phyloP scores from a whole-genome alignment of 92 coral and sea anemone species.

The Nematostella vectensis region DNA sequence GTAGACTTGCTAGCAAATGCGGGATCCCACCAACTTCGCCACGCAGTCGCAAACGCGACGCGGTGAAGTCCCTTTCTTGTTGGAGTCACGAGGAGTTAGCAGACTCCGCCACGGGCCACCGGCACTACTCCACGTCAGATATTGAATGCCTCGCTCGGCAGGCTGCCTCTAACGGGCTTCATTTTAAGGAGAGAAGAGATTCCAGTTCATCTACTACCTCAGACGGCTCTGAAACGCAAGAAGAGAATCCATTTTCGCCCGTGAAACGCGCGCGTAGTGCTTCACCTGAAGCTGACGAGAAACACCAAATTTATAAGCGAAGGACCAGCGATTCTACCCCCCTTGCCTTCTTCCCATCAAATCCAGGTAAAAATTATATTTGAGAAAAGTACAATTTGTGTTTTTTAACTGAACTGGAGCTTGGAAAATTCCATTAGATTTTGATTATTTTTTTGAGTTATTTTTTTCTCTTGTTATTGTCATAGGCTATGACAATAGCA shows the following conservation, averaged over 20 bases:
- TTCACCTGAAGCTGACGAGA: slow-evolving; percentile 46
- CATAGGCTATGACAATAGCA: too few species aligned
- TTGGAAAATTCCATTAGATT: too few species aligned
- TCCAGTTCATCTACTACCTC: slow-evolving; percentile 74
- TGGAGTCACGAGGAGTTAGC: slow-evolving; percentile 55
- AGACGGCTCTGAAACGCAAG: slow-evolving; percentile 65
- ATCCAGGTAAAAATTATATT: slow-evolving; percentile 8
- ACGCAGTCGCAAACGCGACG: slow-evolving; percentile 48
- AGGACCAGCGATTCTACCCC: slow-evolving; percentile 14
- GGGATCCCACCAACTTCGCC: slow-evolving; percentile 84
- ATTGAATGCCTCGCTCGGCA: slow-evolving; percentile 30
- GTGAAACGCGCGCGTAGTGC: slow-evolving; percentile 73
- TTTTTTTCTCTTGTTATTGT: too few species aligned
- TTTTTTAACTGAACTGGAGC: too few species aligned
- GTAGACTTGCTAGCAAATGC: slow-evolving; percentile 91
- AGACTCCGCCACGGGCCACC: slow-evolving; percentile 35
- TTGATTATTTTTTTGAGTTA: too few species aligned
- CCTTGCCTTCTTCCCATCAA: slow-evolving; percentile 1
- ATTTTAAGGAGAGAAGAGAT: slow-evolving; percentile 32
- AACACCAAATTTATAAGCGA: slow-evolving; percentile 13
- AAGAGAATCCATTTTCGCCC: slow-evolving; percentile 68
- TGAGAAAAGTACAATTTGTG: too few species aligned
- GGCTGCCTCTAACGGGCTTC: slow-evolving; percentile 44
- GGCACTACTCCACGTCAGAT: slow-evolving; percentile 64
- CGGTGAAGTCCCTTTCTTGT: slow-evolving; percentile 33